Evolutionary conservation across 2,888 invertebrate species (phyloP).

Genomic region (Dilophus febrilis): DNA sequence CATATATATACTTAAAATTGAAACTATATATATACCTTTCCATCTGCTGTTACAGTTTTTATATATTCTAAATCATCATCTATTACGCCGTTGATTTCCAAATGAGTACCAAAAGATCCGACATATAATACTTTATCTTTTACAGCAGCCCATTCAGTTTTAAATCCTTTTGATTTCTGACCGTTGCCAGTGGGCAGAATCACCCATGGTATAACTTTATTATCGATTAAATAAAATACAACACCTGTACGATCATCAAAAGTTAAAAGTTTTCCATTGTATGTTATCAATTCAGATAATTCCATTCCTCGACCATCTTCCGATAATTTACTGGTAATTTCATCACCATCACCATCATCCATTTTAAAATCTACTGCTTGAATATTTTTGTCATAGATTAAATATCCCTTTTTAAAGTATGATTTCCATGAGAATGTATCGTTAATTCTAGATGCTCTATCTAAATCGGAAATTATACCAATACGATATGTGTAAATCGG

Average conservation of each 20-base stretch:
- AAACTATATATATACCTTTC: conserved; percentile 68
- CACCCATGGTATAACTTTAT: conserved; percentile 60
- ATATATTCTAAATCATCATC: conserved; percentile 89
- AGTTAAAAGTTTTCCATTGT: conserved; percentile 74
- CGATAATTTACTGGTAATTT: conserved; percentile 48
- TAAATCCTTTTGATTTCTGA: conserved; percentile 60
- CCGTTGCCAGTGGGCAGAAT: conserved; percentile 88
- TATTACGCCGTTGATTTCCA: conserved; percentile 66
- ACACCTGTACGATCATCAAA: conserved; percentile 94
- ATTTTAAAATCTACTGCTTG: conserved; percentile 53
- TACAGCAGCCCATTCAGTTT: conserved; percentile 93
- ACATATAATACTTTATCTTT: conserved; percentile 74
- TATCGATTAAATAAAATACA: conserved; percentile 51
- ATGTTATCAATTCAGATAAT: conserved; percentile 83
- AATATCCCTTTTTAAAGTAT: conserved; percentile 62
- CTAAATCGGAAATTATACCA: conserved; percentile 85
- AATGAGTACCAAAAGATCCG: conserved; percentile 93
- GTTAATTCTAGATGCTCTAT: conserved; percentile 63
- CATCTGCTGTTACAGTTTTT: conserved; percentile 61
- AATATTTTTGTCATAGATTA: conserved; percentile 41
- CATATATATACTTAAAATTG: too few relatives aligned
- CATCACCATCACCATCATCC: conserved; percentile 22
- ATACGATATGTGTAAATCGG: conserved; percentile 58
- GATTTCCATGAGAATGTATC: conserved; percentile 62
- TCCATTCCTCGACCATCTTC: conserved; percentile 92